Conservation (phyloP, 2,113 vertebrate genomes). For the Brachyhypopomus occidentalis region DNA sequence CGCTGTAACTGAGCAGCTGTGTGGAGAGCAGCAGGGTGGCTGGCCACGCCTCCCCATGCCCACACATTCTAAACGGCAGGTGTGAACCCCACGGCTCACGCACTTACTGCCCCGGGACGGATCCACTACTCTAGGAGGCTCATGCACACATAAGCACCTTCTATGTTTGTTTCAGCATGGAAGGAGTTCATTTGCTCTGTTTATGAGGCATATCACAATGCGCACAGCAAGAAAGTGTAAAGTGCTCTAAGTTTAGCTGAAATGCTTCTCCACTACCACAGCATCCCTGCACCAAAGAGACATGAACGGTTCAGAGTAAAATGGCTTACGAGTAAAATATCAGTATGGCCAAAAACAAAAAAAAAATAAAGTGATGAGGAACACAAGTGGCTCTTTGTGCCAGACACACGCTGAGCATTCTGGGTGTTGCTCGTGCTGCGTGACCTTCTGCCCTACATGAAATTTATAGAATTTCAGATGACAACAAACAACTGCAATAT, state of each 20-base stretch:
- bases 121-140: conserved; percentile 17
- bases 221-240: not conserved
- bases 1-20: conserved; percentile 48
- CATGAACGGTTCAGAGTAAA: not conserved
- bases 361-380: not conserved
- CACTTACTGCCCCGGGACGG: not conserved
- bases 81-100: not conserved
- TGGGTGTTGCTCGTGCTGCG: not conserved
- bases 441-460: not conserved
- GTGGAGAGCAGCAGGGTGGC: conserved; percentile 32
- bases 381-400: not conserved
- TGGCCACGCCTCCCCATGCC: not conserved
- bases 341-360: not conserved
- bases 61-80: conserved; percentile 31
- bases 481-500: not conserved
- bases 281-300: not conserved
- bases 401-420: not conserved
- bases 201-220: not conserved
- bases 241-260: not conserved
- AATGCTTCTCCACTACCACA: not conserved
- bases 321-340: not conserved
- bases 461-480: too few species aligned
- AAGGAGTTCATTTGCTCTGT: not conserved
- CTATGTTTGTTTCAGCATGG: not conserved
- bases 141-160: not conserved